These are phyloP conservation scores for Paramisgurnus dabryanus DNA, from an alignment of 2,113 vertebrate genomes.

Conservation along the genomic window DNA sequence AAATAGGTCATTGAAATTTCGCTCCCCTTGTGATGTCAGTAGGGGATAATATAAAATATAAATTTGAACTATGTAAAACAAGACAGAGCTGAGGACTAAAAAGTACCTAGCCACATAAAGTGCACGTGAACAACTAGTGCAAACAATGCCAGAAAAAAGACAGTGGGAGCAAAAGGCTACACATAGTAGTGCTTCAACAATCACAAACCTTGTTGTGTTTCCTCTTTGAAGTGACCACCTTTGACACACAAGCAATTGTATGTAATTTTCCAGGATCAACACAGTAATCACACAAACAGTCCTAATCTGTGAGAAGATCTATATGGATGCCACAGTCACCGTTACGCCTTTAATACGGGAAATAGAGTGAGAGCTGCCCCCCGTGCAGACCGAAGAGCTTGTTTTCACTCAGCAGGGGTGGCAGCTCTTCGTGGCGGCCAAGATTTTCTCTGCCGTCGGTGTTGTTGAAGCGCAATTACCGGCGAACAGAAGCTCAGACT, in stretches of 20 bases:
- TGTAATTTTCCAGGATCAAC: conserved; percentile 35
- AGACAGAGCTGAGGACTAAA: too few relatives aligned
- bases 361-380: conserved; percentile 35
- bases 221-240: background rate
- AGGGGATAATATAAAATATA: too few relatives aligned
- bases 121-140: too few relatives aligned
- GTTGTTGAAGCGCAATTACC: conserved; percentile 59
- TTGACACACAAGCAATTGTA: conserved; percentile 15
- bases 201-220: background rate
- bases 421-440: conserved; percentile 29
- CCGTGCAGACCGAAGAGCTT: conserved; percentile 41
- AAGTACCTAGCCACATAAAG: too few relatives aligned
- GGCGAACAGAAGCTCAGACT: conserved; percentile 54
- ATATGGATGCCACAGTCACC: background rate
- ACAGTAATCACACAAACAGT: conserved; percentile 39
- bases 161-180: too few relatives aligned
- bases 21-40: too few relatives aligned
- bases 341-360: background rate
- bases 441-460: conserved; percentile 46
- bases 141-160: too few relatives aligned
- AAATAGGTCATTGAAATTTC: too few relatives aligned
- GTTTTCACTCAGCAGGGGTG: conserved; percentile 54
- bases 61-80: too few relatives aligned
- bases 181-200: background rate
- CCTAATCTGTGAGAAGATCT: conserved; percentile 32